Percentiles rank a stretch among this genome's conserved stretches.
Evolutionary conservation across 2,797 vertebrate genomes (phyloP).

Genomic region (Yasuhikotakia modesta): DNA sequence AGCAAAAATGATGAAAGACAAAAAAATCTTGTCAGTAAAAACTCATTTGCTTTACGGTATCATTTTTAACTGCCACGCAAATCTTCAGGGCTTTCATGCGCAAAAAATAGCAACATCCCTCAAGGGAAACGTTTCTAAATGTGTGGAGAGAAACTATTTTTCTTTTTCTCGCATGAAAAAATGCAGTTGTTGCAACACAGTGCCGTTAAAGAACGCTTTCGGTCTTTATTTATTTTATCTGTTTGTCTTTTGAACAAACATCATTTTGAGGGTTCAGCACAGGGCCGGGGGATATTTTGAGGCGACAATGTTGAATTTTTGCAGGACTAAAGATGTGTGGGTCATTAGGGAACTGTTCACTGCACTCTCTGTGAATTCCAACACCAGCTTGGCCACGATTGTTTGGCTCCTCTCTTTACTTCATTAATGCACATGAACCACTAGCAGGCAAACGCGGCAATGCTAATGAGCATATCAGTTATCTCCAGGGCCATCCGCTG

Average conservation of each 20-base stretch:
- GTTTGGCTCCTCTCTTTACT: slow-evolving; percentile 74
- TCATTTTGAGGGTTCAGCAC: slow-evolving; percentile 64
- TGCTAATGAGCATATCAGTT: slow-evolving; percentile 79
- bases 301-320: slow-evolving; percentile 66
- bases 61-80: slow-evolving; percentile 59
- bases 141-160: slow-evolving; percentile 59
- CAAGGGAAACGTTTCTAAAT: slow-evolving; percentile 68
- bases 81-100: slow-evolving; percentile 61
- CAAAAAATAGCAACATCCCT: slow-evolving; percentile 66
- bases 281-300: slow-evolving; percentile 66
- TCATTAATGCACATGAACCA: slow-evolving; percentile 77
- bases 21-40: slow-evolving; percentile 50
- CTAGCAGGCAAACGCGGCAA: slow-evolving; percentile 69
- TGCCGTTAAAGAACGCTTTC: slow-evolving; percentile 50
- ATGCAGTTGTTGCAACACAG: slow-evolving; percentile 35
- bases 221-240: slow-evolving; percentile 66
- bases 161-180: slow-evolving; percentile 15
- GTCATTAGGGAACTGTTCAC: slow-evolving; percentile 71
- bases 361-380: slow-evolving; percentile 67
- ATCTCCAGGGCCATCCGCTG: slow-evolving; percentile 67
- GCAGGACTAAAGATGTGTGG: slow-evolving; percentile 65
- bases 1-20: slow-evolving; percentile 62
- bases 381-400: slow-evolving; percentile 64
- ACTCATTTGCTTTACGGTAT: slow-evolving; percentile 67
- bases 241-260: slow-evolving; percentile 66